Evolutionary conservation across 1,140 invertebrate species (phyloP), one percentile per base, ranked within the genome.

Genomic region (Ips typographus): DNA sequence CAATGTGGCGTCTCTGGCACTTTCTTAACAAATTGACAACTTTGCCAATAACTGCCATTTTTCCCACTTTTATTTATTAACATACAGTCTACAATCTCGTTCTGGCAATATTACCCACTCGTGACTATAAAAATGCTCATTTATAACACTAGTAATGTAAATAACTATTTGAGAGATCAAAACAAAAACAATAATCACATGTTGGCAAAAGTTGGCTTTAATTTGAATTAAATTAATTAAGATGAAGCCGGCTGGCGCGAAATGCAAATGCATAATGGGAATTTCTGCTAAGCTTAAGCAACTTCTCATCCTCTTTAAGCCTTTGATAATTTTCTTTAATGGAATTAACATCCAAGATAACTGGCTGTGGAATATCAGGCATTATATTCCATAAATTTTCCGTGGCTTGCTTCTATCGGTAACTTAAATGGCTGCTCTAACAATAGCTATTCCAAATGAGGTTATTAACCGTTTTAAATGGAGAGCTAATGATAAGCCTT

Each of bases 261-360:
- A 49, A 49, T 49, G 44, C 6, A 49, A 49, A 49, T 49, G 44
- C 44, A 22, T 8, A 3, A 22, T 22, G 1, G 44, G 44, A 49
- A 49, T 6, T 49, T 49, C 22, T 49, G 44, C 44, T 49, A 49
- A 49, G 44, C 44, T 22, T 8, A 6, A 49, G 44, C 44, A 49
- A 49, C 44, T 49, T 49, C 44, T 49, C 44, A 49, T 49, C 44
- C 22, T 22, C 22, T 22, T 49, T 49, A 49, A 49, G 44, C 44
- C 44, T 49, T 49, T 49, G 44, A 49, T 49, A 49, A 49, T 49
- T 49, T 49, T 49, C 7, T 49, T 49, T 49, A 49, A 49, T 49
- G 44, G 44, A 49, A 49, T 49, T 49, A 49, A 49, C 44, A 49
- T 6, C 6, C 44, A 22, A 49, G 6, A 22, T 8, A 8, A 49